Percentiles rank a stretch among this genome's conserved stretches.
phyloP scores from a whole-genome alignment of 2,888 invertebrate species.

The Ophion ellenae region DNA sequence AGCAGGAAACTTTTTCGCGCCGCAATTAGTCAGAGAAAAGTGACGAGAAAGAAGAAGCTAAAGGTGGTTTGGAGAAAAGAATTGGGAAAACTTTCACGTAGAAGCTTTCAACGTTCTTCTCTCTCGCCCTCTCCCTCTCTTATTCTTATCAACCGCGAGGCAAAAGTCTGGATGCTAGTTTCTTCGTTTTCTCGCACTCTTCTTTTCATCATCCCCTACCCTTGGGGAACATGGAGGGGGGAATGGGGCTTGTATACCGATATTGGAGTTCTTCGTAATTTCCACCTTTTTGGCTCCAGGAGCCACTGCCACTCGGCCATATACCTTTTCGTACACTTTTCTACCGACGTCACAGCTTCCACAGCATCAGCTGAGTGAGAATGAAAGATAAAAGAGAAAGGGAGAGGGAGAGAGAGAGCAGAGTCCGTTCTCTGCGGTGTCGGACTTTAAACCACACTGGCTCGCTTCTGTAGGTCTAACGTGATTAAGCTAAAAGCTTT shows the following conservation, averaged over 20 bases:
- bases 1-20: slow-evolving; percentile 37
- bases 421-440: slow-evolving; percentile 60
- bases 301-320: slow-evolving; percentile 50
- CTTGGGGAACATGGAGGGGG: background rate
- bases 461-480: slow-evolving; percentile 66
- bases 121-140: slow-evolving; percentile 45
- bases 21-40: slow-evolving; percentile 54
- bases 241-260: slow-evolving; percentile 54
- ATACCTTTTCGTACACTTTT: slow-evolving; percentile 46
- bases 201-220: slow-evolving; percentile 36
- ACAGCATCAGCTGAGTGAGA: slow-evolving; percentile 29
- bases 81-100: slow-evolving; percentile 49
- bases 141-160: slow-evolving; percentile 52
- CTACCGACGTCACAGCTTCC: slow-evolving; percentile 52
- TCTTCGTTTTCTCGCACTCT: slow-evolving; percentile 43
- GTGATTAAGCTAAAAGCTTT: slow-evolving; percentile 75
- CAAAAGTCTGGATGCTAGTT: slow-evolving; percentile 50
- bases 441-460: slow-evolving; percentile 55
- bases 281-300: slow-evolving; percentile 65
- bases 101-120: slow-evolving; percentile 49
- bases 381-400: background rate
- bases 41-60: slow-evolving; percentile 42
- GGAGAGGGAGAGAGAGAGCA: background rate
- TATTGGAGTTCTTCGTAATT: slow-evolving; percentile 71
- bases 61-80: slow-evolving; percentile 45